Base-by-base conservation (phyloP, 2,797 vertebrate genomes). In the Microctenopoma steveboyesi region DNA sequence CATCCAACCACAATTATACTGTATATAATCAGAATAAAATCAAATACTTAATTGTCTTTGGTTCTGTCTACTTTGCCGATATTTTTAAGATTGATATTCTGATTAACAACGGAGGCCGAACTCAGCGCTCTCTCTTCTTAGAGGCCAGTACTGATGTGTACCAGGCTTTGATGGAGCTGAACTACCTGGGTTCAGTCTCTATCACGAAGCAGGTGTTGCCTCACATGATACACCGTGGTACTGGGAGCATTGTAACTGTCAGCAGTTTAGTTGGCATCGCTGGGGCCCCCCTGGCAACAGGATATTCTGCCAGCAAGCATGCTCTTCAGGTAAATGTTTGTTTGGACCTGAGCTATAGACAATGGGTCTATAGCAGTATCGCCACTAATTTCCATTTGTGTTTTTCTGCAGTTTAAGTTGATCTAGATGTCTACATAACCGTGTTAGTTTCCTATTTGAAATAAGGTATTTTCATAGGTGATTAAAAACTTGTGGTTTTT, bases 291-390 rank as follows among this genome's bases (percentile, higher is more conserved):
- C 91, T 97, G 62, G 83, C 91, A 62, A 93, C 92, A 0, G 98
- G 96, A 5, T 99, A 99, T 76, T 90, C 92, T 27, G 97, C 95
- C 77, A 98, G 95, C 92, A 99, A 99, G 85, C 95, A 98, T 4
- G 98, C 98, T 9, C 90, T 98, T 53, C 96, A 95, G 94, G 97
- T 98, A 75, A 92, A 85, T 1, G 45, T 4, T 3, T 6, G 16
- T 46, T 46, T 46, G 45, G 45, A n/a, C 16, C 45, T 46, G 16
- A 18, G n/a, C 45, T 46, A 43, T 15, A 16, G 30, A 33, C 30
- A 22, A 22, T 1, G 22, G 22, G 22, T 22, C 30, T 7, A 6
- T 33, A 6, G 7, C 30, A 33, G 30, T 33, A 33, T 33, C 30
- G 30, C 30, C 30, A 39, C 3, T 39, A 39, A 39, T 10, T 11